Evolutionary conservation across 1,140 invertebrate genomes (phyloP).

Genomic region (Leguminivora glycinivorella): DNA sequence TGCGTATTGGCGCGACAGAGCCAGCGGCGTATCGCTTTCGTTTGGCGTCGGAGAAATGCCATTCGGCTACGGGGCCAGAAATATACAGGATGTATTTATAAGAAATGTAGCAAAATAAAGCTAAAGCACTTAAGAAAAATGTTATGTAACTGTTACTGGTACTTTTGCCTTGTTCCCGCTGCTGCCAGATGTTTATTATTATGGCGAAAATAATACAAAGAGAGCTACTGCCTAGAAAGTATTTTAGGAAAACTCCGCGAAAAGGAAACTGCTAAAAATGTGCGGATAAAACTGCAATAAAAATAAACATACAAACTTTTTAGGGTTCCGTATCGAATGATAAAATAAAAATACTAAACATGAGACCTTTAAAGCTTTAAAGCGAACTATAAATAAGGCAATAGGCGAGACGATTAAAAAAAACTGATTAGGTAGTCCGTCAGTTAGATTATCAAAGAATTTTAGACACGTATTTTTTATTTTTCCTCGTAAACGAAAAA

Average conservation of each 20-base stretch:
- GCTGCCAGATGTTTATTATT: not conserved
- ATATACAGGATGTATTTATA: not conserved
- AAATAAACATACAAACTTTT: not conserved
- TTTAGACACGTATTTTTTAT: too few relatives aligned
- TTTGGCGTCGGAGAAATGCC: too few relatives aligned
- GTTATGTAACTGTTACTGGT: not conserved
- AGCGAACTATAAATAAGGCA: too few relatives aligned
- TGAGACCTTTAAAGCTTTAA: too few relatives aligned
- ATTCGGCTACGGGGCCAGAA: not conserved
- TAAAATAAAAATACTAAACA: too few relatives aligned
- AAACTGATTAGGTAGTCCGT: too few relatives aligned
- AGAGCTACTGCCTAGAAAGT: not conserved
- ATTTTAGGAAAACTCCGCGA: not conserved
- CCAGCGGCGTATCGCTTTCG: too few relatives aligned
- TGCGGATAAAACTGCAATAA: not conserved
- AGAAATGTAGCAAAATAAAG: not conserved
- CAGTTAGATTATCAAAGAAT: too few relatives aligned
- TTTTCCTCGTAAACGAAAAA: too few relatives aligned
- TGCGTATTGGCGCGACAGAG: too few relatives aligned
- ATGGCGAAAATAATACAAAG: not conserved
- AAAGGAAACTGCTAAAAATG: not conserved
- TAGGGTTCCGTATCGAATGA: too few relatives aligned
- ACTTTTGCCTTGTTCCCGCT: not conserved
- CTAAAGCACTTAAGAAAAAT: not conserved
- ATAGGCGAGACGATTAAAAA: too few relatives aligned